These are phyloP conservation scores for Crocidura indochinensis DNA, from an alignment of 2,797 vertebrate genomes.

Conservation along the genomic window DNA sequence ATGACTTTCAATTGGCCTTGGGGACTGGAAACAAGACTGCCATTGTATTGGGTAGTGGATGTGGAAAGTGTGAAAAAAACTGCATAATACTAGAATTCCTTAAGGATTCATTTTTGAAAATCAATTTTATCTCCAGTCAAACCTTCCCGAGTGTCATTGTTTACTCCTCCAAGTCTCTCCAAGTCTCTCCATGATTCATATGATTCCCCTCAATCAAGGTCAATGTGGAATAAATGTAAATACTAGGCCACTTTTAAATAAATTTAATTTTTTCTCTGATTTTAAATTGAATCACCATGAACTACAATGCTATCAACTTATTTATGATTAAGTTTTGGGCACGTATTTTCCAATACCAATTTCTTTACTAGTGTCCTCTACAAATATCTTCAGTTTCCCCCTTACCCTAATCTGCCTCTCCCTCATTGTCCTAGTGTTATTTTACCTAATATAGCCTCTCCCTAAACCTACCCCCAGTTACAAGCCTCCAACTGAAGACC, in stretches of 20 bases:
- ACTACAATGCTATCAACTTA: no score
- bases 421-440: no score
- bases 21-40: slow-evolving; percentile 82
- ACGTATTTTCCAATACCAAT: no score
- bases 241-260: not conserved
- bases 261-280: not conserved
- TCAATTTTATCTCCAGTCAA: slow-evolving; percentile 80
- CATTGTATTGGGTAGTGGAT: slow-evolving; percentile 88
- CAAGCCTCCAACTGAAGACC: no score
- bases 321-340: no score
- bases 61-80: slow-evolving; percentile 83
- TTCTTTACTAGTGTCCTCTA: no score
- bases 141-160: slow-evolving; percentile 26
- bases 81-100: slow-evolving; percentile 80
- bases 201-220: not conserved
- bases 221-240: not conserved
- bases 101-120: slow-evolving; percentile 81
- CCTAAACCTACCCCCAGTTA: no score
- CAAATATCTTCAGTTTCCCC: no score
- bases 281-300: no score
- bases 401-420: no score
- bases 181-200: not conserved
- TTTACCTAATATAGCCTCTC: no score
- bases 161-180: not conserved
- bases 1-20: slow-evolving; percentile 87